Evolutionary conservation across 1,140 invertebrate genomes (phyloP), one percentile per base, ranked within the genome.

Genomic region (Aphelenchoides avenae): DNA sequence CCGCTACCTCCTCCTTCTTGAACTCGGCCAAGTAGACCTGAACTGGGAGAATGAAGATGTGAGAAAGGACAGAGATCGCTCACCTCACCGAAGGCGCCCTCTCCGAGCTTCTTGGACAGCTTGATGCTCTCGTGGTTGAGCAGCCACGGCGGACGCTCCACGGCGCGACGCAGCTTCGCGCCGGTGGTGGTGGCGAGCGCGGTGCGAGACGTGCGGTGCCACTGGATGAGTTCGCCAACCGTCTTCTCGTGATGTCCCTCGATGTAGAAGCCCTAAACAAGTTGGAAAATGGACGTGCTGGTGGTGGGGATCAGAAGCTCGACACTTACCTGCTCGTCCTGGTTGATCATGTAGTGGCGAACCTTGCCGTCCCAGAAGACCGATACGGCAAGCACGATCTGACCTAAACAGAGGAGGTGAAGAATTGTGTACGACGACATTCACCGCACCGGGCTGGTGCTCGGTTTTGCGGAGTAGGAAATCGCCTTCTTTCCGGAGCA

Each of bases 1-100:
- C 64, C 11, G 64, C 64, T 6, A 64, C 50, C n/a, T n/a, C 40
- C 30, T 18, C 27, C 22, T 31, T 50, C 31, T 30, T 27, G 5
- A 34, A 29, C 9, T 22, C 22, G 9, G 9, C 46, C 26, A 37
- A n/a, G 29, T 49, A 49, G 29, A 49, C 47, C 24, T 33, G n/a
- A 33, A 49, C 11, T 7, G 47, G 27, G 9, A 39, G n/a, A n/a
- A n/a, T n/a, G n/a, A n/a, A n/a, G n/a, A n/a, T n/a, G n/a, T n/a
- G n/a, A n/a, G n/a, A n/a, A n/a, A n/a, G n/a, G n/a, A n/a, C 18
- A 13, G 34, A 13, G 13, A 13, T 36, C 18, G n/a, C n/a, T n/a
- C n/a, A n/a, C n/a, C 48, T 66, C 67, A 33, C 67, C 64, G 50
- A 66, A 70, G 9, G 65, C 65, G 13, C 65, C 65, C 57, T 69